These are phyloP conservation scores for Eutolmus rufibarbis DNA, from an alignment of 2,888 invertebrate genomes.

Conservation along the genomic window DNA sequence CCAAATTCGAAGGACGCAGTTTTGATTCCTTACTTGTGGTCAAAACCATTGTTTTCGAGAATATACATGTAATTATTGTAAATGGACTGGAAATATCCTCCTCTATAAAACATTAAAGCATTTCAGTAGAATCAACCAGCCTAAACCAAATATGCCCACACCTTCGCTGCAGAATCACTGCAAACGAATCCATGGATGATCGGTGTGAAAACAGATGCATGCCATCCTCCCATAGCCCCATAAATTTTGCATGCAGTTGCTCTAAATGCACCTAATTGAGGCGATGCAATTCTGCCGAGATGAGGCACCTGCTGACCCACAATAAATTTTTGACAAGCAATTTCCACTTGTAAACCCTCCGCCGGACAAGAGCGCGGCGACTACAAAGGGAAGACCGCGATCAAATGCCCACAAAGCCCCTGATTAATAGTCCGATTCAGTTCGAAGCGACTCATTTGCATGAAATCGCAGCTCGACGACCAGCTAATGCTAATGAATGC, in stretches of 20 bases:
- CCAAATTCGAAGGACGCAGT: too few relatives aligned
- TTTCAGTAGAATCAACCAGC: neutral
- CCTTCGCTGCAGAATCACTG: neutral
- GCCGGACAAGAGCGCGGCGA: neutral
- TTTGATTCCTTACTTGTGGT: too few relatives aligned
- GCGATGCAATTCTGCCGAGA: neutral
- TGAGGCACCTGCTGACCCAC: neutral
- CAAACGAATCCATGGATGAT: neutral
- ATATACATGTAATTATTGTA: too few relatives aligned
- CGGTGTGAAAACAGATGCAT: neutral
- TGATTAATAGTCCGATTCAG: constrained; percentile 1
- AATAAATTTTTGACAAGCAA: neutral
- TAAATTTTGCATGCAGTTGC: neutral
- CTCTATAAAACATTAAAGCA: neutral
- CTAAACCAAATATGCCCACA: neutral
- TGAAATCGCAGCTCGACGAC: neutral
- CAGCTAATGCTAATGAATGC: constrained; percentile 8
- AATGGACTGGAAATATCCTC: neutral
- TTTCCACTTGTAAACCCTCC: neutral
- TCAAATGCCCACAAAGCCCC: neutral
- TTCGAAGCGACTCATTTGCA: constrained; percentile 5
- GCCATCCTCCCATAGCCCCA: neutral
- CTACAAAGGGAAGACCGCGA: neutral
- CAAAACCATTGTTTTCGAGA: too few relatives aligned
- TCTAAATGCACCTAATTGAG: neutral